Conservation (phyloP, 2,113 vertebrate genomes). For the Parotia lawesii region DNA sequence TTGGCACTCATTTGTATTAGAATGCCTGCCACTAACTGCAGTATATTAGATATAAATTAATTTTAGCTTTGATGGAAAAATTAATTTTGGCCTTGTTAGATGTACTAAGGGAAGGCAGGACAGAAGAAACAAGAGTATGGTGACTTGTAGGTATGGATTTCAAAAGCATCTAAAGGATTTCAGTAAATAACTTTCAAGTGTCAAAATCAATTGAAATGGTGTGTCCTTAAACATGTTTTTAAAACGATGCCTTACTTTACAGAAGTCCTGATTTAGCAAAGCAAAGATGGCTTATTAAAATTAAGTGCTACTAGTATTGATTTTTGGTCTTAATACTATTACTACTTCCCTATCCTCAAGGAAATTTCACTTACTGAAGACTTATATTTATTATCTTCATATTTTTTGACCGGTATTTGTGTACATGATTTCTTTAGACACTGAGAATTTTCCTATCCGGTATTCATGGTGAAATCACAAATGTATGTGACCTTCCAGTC, state of each 20-base stretch:
- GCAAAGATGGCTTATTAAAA: background rate
- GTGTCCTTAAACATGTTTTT: background rate
- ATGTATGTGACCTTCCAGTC: background rate
- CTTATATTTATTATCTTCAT: background rate
- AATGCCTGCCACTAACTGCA: background rate
- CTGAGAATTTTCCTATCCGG: background rate
- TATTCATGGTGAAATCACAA: background rate
- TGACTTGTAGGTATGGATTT: background rate
- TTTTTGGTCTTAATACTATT: background rate
- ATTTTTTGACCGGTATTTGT: background rate
- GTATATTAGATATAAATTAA: background rate
- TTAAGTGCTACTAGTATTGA: background rate
- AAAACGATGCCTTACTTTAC: background rate
- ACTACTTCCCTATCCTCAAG: background rate
- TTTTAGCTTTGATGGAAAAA: background rate
- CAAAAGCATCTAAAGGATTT: background rate
- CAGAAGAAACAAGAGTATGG: background rate
- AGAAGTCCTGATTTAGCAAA: background rate
- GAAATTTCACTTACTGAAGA: background rate
- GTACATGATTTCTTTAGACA: background rate
- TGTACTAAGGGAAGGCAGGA: background rate
- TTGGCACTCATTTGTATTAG: background rate
- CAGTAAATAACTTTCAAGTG: background rate
- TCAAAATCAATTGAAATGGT: background rate
- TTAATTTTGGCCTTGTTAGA: background rate